phyloP scores from a whole-genome alignment of 2,797 vertebrate genomes.

The Tokudaia muenninki region DNA sequence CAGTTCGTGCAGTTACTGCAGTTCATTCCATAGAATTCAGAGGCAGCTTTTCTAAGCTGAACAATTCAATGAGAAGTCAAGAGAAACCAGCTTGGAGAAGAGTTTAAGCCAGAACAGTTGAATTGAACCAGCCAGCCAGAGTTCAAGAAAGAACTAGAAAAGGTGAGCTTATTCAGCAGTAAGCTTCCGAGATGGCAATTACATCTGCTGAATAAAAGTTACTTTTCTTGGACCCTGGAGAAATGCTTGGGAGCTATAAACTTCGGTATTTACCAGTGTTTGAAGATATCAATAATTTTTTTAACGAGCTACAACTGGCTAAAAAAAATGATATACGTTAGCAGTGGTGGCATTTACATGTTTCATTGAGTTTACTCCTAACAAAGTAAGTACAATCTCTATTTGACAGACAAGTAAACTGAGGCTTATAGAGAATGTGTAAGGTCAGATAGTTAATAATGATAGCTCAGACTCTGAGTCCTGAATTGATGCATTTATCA shows the following conservation, averaged over 20 bases:
- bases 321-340: neutral
- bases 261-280: neutral
- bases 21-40: neutral
- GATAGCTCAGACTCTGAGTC: neutral
- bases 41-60: neutral
- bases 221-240: neutral
- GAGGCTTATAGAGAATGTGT: constrained; percentile 8
- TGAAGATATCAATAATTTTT: neutral
- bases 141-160: neutral
- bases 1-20: neutral
- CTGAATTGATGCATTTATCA: neutral
- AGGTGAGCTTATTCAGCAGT: neutral
- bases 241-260: neutral
- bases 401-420: neutral
- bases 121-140: neutral
- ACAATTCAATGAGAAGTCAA: neutral
- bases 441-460: neutral
- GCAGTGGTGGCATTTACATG: neutral
- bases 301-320: neutral
- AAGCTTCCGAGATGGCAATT: neutral
- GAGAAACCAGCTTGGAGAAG: neutral
- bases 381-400: neutral
- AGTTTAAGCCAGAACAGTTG: neutral
- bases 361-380: neutral
- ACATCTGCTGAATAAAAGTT: neutral